Evolutionary conservation across 2,888 invertebrate genomes (phyloP), one percentile per base, ranked within the genome.

Genomic region (Drymonia ruficornis): DNA sequence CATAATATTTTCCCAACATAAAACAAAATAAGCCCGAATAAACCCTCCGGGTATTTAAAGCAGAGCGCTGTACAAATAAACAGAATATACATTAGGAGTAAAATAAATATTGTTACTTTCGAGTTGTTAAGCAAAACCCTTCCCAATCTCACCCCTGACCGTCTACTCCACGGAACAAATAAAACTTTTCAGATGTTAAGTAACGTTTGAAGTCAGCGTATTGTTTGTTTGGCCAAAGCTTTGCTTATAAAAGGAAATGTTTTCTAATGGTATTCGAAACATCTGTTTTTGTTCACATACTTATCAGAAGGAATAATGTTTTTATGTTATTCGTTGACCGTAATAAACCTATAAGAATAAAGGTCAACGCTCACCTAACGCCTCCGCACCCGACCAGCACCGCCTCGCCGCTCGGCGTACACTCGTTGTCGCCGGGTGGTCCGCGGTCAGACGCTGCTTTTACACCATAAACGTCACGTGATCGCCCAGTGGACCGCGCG

Each of bases 41-140:
- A 19, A 19, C 4, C 19, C 43, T 8, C 18, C 9, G 43, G 1
- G 12, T 1, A 43, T 12, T 43, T 19, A 2, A 43, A 43, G 13
- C 43, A 13, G 23, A 43, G 18, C 16, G 16, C 23, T 43, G 43
- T 18, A 43, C 19, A 43, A 43, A 43, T 23, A 43, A 43, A 43
- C 13, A 43, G 23, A 15, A 38, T 38, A 51, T 42, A 46, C 46
- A 40, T 51, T 43, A 28, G 61, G 60, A 13, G 15, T 44, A 64
- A 61, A 63, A 66, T 56, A 64, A 66, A 66, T 64, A 64, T 64
- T 70, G 53, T 66, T 69, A 52, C 56, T 66, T 18, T 19, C 8
- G 57, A 68, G 56, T 69, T 65, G 19, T 43, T 43, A 23, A 43
- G 19, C 19, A 55, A 59, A 53, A 55, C 55, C 36, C 49, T 50